Evolutionary conservation across 2,797 vertebrate species (phyloP), one percentile per base, ranked within the genome.

Genomic region (Diplodus puntazzo): DNA sequence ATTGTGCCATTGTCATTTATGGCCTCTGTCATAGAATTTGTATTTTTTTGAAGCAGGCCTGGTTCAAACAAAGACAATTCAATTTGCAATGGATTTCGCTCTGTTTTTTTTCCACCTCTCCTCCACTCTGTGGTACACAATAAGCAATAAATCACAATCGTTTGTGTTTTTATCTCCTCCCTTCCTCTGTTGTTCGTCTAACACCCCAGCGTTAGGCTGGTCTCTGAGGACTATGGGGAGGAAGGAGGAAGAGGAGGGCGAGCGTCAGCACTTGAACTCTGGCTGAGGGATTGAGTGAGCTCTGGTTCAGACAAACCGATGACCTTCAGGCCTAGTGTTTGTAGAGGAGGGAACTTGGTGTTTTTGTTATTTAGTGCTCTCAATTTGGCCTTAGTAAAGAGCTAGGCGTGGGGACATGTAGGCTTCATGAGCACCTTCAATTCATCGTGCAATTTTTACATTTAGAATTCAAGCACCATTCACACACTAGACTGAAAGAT

Each of bases 121-220:
- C 73, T 85, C 76, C 61, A 72, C 85, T 88, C 82, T 92, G 92
- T 87, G 87, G 79, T 86, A 95, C 85, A 96, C 96, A 97, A 96
- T 97, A 95, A 96, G 97, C 96, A 97, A 99, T 99, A 99, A 97
- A 99, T 99, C 97, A 98, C 96, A 97, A 97, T 97, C 95, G 94
- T 96, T 95, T 96, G 96, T 97, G 96, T 97, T 97, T 97, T 97
- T 93, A 92, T 92, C 87, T 92, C 74, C 73, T 85, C 78, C 82
- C 88, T 68, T 82, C 70, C 79, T 80, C 82, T 46, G 85, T 67
- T 86, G 80, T 78, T 65, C 25, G 14, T 74, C 80, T 76, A 95
- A 96, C 95, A 94, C 96, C 94, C 95, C 94, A 88, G 95, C 95
- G 92, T 92, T 95, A 94, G 95, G 95, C 94, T 94, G 94, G 92